phyloP scores from a whole-genome alignment of 2,113 vertebrate species.

The Pluvianellus socialis region DNA sequence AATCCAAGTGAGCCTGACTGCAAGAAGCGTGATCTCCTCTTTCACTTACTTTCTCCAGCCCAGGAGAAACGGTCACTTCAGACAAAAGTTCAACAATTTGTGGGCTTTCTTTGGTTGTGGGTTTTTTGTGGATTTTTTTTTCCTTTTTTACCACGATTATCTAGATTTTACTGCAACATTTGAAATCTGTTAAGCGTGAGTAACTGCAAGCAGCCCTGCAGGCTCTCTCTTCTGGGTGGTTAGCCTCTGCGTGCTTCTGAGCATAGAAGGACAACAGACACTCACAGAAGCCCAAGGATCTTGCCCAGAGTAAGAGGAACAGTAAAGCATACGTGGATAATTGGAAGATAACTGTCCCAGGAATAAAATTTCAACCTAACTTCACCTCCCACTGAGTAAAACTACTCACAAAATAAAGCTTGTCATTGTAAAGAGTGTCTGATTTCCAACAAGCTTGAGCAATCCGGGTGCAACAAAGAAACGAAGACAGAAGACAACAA shows the following conservation, averaged over 20 bases:
- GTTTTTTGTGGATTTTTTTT: neutral
- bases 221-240: neutral
- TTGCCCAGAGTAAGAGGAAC: neutral
- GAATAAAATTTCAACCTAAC: neutral
- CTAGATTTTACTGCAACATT: neutral
- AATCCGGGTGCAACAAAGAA: neutral
- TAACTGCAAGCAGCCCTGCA: neutral
- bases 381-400: neutral
- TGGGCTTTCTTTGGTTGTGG: neutral
- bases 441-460: neutral
- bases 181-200: neutral
- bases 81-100: neutral
- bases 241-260: neutral
- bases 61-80: neutral
- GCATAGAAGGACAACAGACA: neutral
- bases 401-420: neutral
- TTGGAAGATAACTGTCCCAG: neutral
- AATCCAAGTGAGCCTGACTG: neutral
- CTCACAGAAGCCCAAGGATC: neutral
- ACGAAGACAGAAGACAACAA: neutral
- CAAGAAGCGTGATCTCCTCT: no score
- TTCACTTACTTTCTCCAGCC: neutral
- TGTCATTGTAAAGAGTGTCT: neutral
- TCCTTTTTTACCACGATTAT: neutral
- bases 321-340: neutral